These are phyloP conservation scores for Trachemys scripta DNA, from an alignment of 2,113 vertebrate species.

Conservation along the genomic window DNA sequence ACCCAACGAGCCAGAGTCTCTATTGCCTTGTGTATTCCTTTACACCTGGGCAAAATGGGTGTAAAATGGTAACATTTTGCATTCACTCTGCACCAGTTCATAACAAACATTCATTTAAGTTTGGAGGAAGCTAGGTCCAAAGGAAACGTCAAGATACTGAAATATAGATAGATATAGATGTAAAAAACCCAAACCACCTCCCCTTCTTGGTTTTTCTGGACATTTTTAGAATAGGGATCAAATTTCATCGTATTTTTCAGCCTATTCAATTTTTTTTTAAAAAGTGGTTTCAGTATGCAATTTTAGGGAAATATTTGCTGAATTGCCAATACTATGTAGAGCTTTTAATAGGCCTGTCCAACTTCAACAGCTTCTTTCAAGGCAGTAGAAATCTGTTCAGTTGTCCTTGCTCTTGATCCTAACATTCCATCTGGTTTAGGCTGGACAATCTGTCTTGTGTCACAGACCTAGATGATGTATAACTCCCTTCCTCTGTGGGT, in stretches of 20 bases:
- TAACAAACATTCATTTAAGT: background rate
- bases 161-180: background rate
- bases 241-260: conserved; percentile 8
- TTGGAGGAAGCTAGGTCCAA: background rate
- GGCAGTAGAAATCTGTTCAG: conserved; percentile 23
- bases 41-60: background rate
- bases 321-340: background rate
- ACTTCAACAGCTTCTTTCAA: conserved; percentile 34
- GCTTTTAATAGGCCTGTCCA: background rate
- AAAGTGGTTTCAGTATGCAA: background rate
- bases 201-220: conserved; percentile 9
- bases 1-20: background rate
- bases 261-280: background rate
- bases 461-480: conserved; percentile 22
- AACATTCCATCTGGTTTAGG: conserved; percentile 29
- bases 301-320: conserved; percentile 32
- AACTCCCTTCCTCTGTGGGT: background rate
- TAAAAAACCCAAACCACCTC: background rate
- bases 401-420: conserved; percentile 55
- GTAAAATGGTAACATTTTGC: background rate
- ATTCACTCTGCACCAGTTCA: background rate
- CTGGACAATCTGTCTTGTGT: conserved; percentile 49
- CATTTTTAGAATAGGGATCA: background rate
- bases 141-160: background rate
- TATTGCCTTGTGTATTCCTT: background rate